Conservation (phyloP, 2,113 vertebrate genomes). For the Alouatta palliata region DNA sequence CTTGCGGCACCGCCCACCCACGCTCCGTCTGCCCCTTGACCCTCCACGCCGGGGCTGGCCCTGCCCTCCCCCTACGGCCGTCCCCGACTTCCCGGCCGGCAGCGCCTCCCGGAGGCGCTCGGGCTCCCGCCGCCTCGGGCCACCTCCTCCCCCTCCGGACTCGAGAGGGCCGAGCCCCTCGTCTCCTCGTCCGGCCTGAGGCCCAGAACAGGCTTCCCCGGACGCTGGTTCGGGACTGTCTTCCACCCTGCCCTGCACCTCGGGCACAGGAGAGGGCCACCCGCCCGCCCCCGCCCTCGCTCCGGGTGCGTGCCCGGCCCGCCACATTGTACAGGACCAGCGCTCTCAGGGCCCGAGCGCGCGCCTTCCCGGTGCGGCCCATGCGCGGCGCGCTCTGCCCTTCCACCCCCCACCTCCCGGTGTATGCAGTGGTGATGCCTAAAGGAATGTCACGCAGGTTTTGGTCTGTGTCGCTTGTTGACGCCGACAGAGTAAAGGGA, state of each 20-base stretch:
- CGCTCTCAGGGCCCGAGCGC: not conserved
- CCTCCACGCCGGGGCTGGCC: not conserved
- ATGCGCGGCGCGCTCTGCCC: not conserved
- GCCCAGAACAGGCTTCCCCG: not conserved
- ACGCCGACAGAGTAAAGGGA: not conserved
- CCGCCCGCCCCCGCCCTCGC: not conserved
- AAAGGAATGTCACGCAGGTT: constrained; percentile 62
- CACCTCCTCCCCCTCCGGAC: not conserved
- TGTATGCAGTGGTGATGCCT: constrained; percentile 68
- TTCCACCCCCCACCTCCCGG: not conserved
- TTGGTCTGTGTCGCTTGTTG: constrained; percentile 50
- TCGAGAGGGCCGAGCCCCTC: constrained; percentile 14
- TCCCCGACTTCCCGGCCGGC: not conserved
- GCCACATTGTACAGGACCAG: constrained; percentile 42
- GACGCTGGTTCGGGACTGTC: not conserved
- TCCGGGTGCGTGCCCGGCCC: not conserved
- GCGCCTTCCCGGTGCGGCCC: constrained; percentile 4
- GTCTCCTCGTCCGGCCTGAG: not conserved
- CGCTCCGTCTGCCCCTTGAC: not conserved
- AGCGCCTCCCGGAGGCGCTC: not conserved
- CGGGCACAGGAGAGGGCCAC: not conserved
- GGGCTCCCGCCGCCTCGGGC: not conserved
- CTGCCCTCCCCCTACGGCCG: not conserved
- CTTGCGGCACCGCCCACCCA: not conserved
- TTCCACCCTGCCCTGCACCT: constrained; percentile 6